These are phyloP conservation scores for Pseudochirops corinnae DNA, from an alignment of 2,797 vertebrate genomes.

Conservation along the genomic window DNA sequence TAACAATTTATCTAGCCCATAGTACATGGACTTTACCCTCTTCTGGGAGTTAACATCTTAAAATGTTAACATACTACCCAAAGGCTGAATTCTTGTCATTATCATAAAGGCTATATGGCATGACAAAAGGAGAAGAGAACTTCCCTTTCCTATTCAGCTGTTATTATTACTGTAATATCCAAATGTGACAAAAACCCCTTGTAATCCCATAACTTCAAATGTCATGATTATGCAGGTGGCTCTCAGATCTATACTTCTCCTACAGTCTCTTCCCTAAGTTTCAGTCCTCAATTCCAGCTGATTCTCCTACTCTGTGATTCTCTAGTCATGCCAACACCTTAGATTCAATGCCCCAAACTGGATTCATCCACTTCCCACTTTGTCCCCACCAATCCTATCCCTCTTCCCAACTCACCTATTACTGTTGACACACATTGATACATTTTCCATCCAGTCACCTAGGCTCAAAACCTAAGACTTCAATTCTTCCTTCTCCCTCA, in stretches of 20 bases:
- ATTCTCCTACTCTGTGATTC: not conserved
- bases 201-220: slow-evolving; percentile 4
- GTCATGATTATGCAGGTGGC: not conserved
- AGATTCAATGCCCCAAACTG: not conserved
- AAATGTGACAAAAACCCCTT: not conserved
- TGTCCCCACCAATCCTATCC: not conserved
- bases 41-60: not conserved
- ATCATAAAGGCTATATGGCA: not conserved
- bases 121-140: not conserved
- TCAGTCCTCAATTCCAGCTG: not conserved
- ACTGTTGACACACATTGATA: not conserved
- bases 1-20: not conserved
- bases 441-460: not conserved
- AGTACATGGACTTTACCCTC: not conserved
- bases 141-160: not conserved
- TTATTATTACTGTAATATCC: not conserved
- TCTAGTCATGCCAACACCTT: not conserved
- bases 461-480: not conserved
- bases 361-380: not conserved
- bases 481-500: not conserved
- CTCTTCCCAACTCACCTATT: not conserved
- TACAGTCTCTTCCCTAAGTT: not conserved
- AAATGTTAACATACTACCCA: not conserved
- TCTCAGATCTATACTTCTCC: not conserved
- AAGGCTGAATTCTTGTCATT: not conserved